Evolutionary conservation across 1,140 invertebrate species (phyloP).

Genomic region (Holcopasites calliopsidis): DNA sequence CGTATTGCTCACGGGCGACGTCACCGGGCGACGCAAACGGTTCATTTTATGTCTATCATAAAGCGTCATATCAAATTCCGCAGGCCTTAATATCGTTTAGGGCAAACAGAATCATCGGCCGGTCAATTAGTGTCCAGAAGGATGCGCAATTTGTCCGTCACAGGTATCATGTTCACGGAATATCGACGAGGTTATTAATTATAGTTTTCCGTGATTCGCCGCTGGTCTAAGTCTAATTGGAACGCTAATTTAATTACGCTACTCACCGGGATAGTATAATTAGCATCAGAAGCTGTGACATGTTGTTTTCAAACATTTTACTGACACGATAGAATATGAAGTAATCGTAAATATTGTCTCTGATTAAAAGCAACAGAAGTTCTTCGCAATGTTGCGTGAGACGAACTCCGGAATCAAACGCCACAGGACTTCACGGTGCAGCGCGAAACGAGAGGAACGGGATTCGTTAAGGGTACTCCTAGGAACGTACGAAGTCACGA

Average conservation of each 20-base stretch:
- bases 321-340: too few species aligned
- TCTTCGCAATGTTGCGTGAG: not conserved
- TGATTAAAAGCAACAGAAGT: too few species aligned
- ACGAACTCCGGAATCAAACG: not conserved
- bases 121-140: conserved; percentile 32
- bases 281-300: not conserved
- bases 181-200: conserved; percentile 27
- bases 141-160: not conserved
- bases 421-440: not conserved
- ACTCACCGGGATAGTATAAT: conserved; percentile 15
- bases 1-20: not conserved
- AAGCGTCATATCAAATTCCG: conserved; percentile 25
- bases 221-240: conserved; percentile 1
- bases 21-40: not conserved
- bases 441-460: not conserved
- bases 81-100: conserved; percentile 22
- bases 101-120: conserved; percentile 30
- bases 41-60: conserved; percentile 27
- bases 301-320: not conserved
- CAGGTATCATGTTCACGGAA: not conserved
- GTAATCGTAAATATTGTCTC: too few species aligned
- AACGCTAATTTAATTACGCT: conserved; percentile 9
- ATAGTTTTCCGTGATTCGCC: conserved; percentile 30
- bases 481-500: conserved; percentile 26
- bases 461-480: conserved; percentile 24